Evolutionary conservation across 2,888 invertebrate genomes (phyloP), one percentile per base, ranked within the genome.

Genomic region (Drosophila crucigera): DNA sequence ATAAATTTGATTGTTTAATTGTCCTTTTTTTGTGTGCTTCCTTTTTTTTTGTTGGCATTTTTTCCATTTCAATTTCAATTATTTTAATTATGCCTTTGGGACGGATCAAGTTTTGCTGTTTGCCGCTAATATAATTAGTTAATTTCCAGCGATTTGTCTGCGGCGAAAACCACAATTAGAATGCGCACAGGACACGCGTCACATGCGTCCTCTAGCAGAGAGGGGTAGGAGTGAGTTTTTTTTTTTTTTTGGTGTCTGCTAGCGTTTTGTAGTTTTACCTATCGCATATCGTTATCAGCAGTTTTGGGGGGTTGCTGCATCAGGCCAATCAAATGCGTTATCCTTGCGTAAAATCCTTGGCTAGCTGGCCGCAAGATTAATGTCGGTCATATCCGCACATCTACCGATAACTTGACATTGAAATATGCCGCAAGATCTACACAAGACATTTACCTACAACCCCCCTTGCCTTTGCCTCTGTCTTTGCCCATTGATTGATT

Each of bases 1-100:
- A 83, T 80, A 82, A 85, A 78, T 81, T 88, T 81, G 76, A 86
- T 86, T 86, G 82, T 82, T 85, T 88, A 85, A 83, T 88, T 83
- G 83, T 78, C 79, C 64, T 80, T 88, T 83, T 76, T 58, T 53
- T 22, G 14, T 22, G 14, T 30, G 41, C 22, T 54, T 28, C 52
- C 30, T 30, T 30, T 28, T 25, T 25, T 68, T 64, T 63, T 55
- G 10, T 76, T 68, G 60, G 56, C 16, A 25, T 43, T 35, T 78
- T 73, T 83, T 77, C 73, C 63, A 67, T 67, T 61, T 64, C 33
- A 68, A 66, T 80, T 84, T 82, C 82, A 82, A 86, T 89, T 86
- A 89, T 80, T 86, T 76, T 88, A 85, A 88, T 85, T 83, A 78
- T 66, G 69, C 75, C 76, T 68, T 54, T 31, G 50, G 64, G 68